These are phyloP conservation scores for Philopedon plagiatum DNA, from an alignment of 2,888 invertebrate species.

Conservation along the genomic window DNA sequence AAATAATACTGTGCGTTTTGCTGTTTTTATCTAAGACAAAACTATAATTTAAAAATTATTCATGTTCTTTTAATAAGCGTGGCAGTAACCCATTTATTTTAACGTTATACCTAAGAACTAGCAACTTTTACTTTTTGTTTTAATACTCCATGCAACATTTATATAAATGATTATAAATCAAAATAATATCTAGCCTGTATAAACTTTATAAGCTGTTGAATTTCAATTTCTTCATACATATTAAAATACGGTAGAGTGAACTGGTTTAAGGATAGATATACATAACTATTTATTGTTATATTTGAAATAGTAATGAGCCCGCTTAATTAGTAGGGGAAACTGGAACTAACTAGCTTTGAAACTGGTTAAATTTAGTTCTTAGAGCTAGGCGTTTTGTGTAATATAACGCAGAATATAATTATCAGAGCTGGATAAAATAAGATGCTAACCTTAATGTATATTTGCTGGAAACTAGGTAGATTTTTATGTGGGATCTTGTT, in stretches of 20 bases:
- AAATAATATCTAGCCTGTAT: background rate
- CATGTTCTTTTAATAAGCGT: too few relatives aligned
- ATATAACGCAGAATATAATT: too few relatives aligned
- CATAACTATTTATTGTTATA: background rate
- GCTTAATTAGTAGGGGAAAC: background rate
- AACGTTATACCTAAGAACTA: background rate
- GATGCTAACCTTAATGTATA: too few relatives aligned
- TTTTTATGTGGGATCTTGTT: too few relatives aligned
- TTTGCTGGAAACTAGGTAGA: too few relatives aligned
- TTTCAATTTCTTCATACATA: slow-evolving; percentile 7
- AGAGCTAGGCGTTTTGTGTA: background rate
- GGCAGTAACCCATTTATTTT: background rate
- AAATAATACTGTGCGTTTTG: too few relatives aligned
- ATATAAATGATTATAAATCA: background rate
- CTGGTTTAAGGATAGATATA: background rate
- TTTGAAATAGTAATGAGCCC: background rate
- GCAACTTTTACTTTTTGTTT: slow-evolving; percentile 4
- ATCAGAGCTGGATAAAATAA: too few relatives aligned
- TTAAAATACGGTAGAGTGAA: background rate
- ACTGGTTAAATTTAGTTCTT: background rate
- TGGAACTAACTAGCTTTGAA: background rate
- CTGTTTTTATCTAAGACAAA: too few relatives aligned
- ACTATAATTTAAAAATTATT: too few relatives aligned
- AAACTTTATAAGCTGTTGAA: background rate
- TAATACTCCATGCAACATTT: background rate